A percentile compares a stretch with the other conserved stretches of the same genome.
phyloP scores from a whole-genome alignment of 2,797 vertebrate species.

The Smutsia gigantea region DNA sequence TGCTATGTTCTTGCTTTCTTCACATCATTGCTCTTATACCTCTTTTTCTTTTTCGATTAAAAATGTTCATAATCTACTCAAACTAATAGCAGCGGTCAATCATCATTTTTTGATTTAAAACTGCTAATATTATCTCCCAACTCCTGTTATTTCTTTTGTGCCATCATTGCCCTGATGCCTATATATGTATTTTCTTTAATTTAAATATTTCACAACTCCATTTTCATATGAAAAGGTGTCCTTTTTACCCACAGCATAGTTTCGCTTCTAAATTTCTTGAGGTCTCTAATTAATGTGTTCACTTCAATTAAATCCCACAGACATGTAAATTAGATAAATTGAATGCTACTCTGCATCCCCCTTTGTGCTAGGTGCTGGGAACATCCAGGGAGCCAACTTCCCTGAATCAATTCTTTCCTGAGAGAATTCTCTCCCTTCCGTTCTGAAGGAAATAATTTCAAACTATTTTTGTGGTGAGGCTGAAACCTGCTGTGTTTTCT shows the following conservation, averaged over 20 bases:
- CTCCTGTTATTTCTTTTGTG: neutral
- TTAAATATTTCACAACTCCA: neutral
- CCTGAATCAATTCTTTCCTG: neutral
- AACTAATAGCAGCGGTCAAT: neutral
- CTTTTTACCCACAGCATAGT: neutral
- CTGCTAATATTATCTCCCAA: neutral
- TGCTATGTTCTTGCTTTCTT: neutral
- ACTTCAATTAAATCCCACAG: neutral
- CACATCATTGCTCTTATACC: neutral
- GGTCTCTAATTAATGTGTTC: neutral
- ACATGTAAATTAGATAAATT: neutral
- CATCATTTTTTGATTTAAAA: neutral
- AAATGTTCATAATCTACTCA: neutral
- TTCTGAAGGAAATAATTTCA: slow-evolving; percentile 19
- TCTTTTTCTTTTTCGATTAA: slow-evolving; percentile 29
- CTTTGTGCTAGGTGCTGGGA: neutral
- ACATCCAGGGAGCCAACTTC: neutral
- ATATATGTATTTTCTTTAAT: no score
- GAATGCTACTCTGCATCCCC: neutral
- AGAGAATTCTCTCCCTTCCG: neutral
- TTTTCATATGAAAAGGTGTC: neutral
- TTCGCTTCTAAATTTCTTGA: slow-evolving; percentile 19
- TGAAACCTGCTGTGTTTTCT: neutral
- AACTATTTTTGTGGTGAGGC: neutral
- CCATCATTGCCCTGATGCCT: neutral